phyloP scores from a whole-genome alignment of 2,797 vertebrate species.

The Cheirogaleus major region DNA sequence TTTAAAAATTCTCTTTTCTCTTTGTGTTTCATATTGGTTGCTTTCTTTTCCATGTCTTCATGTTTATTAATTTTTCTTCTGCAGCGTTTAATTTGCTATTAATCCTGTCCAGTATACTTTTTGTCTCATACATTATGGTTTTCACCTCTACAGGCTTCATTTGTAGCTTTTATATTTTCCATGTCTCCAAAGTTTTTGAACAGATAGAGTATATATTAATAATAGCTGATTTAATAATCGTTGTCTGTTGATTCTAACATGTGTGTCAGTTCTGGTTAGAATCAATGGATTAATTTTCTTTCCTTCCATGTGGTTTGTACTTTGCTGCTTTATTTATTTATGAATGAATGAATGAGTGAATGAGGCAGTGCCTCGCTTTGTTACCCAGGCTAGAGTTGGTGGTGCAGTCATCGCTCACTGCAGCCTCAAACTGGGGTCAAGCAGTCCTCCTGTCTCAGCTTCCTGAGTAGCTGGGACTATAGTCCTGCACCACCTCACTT shows the following conservation, averaged over 20 bases:
- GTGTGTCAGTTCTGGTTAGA: not conserved
- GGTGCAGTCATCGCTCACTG: not conserved
- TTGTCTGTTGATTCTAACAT: not conserved
- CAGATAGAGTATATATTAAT: not conserved
- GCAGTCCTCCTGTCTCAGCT: not conserved
- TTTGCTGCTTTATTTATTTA: not conserved
- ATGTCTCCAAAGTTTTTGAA: not conserved
- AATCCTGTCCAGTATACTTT: not conserved
- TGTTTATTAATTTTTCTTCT: not conserved
- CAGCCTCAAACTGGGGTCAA: not conserved
- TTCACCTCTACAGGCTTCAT: not conserved
- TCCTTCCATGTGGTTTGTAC: not conserved
- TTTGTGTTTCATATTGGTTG: not conserved
- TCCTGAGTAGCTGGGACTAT: not conserved
- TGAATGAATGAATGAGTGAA: no score
- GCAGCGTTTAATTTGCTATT: not conserved
- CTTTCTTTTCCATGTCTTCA: not conserved
- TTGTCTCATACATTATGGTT: not conserved
- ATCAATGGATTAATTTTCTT: not conserved
- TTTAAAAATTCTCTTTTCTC: not conserved
- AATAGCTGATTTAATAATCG: not conserved
- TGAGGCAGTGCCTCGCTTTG: not conserved
- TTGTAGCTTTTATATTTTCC: not conserved
- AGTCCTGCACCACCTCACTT: not conserved
- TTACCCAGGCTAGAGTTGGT: not conserved